phyloP scores from a whole-genome alignment of 2,113 vertebrate genomes.

The Corythoichthys intestinalis region DNA sequence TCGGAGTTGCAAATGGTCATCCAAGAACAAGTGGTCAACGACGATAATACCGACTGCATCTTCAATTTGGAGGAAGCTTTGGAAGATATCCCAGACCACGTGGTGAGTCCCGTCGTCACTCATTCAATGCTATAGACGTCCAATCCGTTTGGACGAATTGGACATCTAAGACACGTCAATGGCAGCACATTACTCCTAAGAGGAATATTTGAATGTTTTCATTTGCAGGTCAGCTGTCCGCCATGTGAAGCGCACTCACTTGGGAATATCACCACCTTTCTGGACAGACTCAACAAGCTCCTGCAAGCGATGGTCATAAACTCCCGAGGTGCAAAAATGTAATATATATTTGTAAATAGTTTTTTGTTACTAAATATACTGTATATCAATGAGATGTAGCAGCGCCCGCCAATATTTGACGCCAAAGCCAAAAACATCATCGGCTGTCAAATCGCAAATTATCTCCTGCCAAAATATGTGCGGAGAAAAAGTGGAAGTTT shows the following conservation, averaged over 20 bases:
- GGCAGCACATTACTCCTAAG: no score
- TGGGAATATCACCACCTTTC: slow-evolving; percentile 49
- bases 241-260: slow-evolving; percentile 57
- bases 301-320: slow-evolving; percentile 25
- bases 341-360: not conserved
- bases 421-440: no score
- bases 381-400: no score
- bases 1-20: slow-evolving; percentile 62
- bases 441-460: no score
- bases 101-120: not conserved
- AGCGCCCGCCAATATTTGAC: no score
- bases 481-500: no score
- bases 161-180: no score
- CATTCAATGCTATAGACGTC: no score
- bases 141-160: no score
- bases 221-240: slow-evolving; percentile 47
- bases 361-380: no score
- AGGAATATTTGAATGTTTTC: not conserved
- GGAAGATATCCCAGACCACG: not conserved
- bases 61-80: fast-evolving
- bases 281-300: slow-evolving; percentile 19
- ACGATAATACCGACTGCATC: not conserved
- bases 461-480: no score
- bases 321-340: not conserved
- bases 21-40: not conserved